Evolutionary conservation across 2,113 vertebrate genomes (phyloP).

Genomic region (Cyprinodon variegatus): DNA sequence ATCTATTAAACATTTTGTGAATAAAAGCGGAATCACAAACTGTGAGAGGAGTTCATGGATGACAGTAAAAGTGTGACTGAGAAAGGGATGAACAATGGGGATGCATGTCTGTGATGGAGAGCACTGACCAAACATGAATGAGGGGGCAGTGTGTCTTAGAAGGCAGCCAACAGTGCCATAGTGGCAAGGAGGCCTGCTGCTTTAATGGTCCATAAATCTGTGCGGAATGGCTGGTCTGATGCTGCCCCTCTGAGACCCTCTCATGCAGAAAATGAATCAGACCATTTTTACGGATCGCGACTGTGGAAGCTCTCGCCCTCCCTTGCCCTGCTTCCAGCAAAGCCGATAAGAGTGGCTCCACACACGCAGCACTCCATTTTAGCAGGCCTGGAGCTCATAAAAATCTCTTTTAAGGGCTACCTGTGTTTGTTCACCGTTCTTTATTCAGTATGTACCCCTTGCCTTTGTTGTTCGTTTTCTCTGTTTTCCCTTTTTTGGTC

Average conservation of each 20-base stretch:
- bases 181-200: slow-evolving; percentile 88
- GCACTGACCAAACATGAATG: slow-evolving; percentile 62
- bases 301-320: slow-evolving; percentile 76
- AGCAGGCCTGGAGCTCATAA: slow-evolving; percentile 85
- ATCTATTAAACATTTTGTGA: slow-evolving; percentile 34
- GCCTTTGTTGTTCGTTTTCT: slow-evolving; percentile 51
- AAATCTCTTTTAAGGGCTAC: slow-evolving; percentile 89
- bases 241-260: slow-evolving; percentile 88
- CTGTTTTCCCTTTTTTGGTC: slow-evolving; percentile 32
- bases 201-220: slow-evolving; percentile 99
- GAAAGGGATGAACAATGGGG: slow-evolving; percentile 70
- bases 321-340: slow-evolving; percentile 77
- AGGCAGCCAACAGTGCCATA: slow-evolving; percentile 68
- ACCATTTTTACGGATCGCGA: slow-evolving; percentile 86
- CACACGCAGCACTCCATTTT: slow-evolving; percentile 81
- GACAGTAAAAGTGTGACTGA: slow-evolving; percentile 66
- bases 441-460: slow-evolving; percentile 60
- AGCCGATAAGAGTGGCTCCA: slow-evolving; percentile 85
- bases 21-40: slow-evolving; percentile 49
- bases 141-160: slow-evolving; percentile 67
- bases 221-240: slow-evolving; percentile 83
- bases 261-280: slow-evolving; percentile 96
- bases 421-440: slow-evolving; percentile 85
- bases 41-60: slow-evolving; percentile 58
- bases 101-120: slow-evolving; percentile 57